These are phyloP conservation scores for Acronicta aceris DNA, from an alignment of 2,888 invertebrate species.

Conservation along the genomic window DNA sequence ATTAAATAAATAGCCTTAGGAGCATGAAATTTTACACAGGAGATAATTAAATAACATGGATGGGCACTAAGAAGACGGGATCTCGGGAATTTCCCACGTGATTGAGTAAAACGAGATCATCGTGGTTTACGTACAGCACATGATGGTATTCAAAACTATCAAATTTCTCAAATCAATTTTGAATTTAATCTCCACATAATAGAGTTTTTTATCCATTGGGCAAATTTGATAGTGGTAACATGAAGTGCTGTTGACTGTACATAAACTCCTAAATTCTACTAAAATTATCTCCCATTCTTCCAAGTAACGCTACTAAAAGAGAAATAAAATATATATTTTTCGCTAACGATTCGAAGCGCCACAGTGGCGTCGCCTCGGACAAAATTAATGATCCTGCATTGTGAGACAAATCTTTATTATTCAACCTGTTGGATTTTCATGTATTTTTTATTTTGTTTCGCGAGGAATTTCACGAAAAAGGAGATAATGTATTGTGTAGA, in stretches of 20 bases:
- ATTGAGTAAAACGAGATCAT: too few relatives aligned
- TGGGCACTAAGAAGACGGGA: too few relatives aligned
- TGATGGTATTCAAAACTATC: too few relatives aligned
- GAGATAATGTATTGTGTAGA: background rate
- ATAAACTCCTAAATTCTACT: background rate
- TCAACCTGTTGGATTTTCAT: conserved; percentile 36
- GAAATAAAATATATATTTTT: conserved; percentile 9
- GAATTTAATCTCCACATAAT: too few relatives aligned
- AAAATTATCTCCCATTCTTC: background rate
- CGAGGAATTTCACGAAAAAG: conserved; percentile 1
- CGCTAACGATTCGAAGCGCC: conserved; percentile 10
- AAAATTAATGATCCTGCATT: conserved; percentile 42
- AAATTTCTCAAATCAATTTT: too few relatives aligned
- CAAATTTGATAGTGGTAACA: too few relatives aligned
- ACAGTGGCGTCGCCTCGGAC: conserved; percentile 1
- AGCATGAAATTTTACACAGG: too few relatives aligned
- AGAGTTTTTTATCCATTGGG: too few relatives aligned
- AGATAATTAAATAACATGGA: too few relatives aligned
- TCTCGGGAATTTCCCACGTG: too few relatives aligned
- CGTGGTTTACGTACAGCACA: background rate
- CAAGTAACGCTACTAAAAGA: background rate
- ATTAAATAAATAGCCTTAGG: too few relatives aligned
- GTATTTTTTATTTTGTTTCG: conserved; percentile 18
- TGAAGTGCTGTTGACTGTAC: too few relatives aligned
- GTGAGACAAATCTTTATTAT: conserved; percentile 36